A percentile compares a stretch with the other conserved stretches of the same genome.
phyloP scores from a whole-genome alignment of 2,113 vertebrate species.

The Ctenomys sociabilis region DNA sequence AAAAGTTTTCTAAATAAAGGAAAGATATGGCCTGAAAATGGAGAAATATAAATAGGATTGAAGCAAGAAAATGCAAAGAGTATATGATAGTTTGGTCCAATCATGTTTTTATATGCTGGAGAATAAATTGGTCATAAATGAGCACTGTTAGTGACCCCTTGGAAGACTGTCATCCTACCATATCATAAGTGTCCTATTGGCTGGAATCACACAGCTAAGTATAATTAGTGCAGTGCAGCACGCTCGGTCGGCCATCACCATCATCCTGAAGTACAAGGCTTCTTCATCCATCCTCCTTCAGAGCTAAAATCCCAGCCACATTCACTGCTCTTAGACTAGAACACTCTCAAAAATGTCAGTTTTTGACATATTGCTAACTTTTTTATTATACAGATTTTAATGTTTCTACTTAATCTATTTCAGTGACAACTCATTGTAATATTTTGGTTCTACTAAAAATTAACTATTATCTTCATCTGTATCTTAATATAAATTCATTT shows the following conservation, averaged over 20 bases:
- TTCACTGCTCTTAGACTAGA: not conserved
- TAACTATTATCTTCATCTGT: not conserved
- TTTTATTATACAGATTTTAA: not conserved
- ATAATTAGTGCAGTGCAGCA: not conserved
- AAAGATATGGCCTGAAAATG: not conserved
- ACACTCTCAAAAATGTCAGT: not conserved
- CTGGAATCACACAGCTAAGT: not conserved
- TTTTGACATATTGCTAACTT: not conserved
- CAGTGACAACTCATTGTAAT: not conserved
- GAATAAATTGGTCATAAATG: not conserved
- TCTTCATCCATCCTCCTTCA: not conserved
- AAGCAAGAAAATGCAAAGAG: constrained; percentile 24
- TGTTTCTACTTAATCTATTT: constrained; percentile 41
- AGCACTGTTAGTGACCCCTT: not conserved
- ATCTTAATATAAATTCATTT: not conserved
- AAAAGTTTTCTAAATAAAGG: constrained; percentile 5
- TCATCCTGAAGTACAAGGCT: not conserved
- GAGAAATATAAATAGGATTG: not conserved
- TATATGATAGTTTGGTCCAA: not conserved
- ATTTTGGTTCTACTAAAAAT: constrained; percentile 34
- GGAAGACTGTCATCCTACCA: not conserved
- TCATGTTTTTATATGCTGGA: not conserved
- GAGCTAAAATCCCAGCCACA: not conserved
- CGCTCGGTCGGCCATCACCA: not conserved
- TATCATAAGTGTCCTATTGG: not conserved